A percentile compares a stretch with the other conserved stretches of the same genome.
Evolutionary conservation across 2,888 invertebrate genomes (phyloP).

Genomic region (Cerceris ruficornis): DNA sequence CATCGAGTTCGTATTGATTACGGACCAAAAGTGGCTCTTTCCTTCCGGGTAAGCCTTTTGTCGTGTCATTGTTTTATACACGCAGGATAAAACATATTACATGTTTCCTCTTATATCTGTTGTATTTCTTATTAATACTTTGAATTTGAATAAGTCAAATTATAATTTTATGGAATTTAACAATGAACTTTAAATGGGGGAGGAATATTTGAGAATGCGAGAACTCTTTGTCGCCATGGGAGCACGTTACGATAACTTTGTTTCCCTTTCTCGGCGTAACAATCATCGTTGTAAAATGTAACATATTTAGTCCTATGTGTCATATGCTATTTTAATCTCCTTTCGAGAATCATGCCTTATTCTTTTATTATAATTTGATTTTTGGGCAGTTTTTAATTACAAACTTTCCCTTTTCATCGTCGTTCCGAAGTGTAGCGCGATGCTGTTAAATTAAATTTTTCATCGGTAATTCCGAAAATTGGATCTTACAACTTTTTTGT

Average conservation of each 20-base stretch:
- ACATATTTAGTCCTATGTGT: conserved; percentile 52
- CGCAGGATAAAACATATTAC: conserved; percentile 14
- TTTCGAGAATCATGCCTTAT: conserved; percentile 19
- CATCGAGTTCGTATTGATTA: conserved; percentile 36
- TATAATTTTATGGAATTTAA: too few species aligned
- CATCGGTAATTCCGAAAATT: too few species aligned
- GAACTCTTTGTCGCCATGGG: too few species aligned
- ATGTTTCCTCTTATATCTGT: not conserved
- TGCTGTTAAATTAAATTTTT: not conserved
- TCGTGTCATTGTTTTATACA: conserved; percentile 16
- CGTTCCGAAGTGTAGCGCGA: too few species aligned
- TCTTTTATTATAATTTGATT: not conserved
- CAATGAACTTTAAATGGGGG: too few species aligned
- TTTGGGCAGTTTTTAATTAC: not conserved
- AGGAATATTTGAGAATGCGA: too few species aligned
- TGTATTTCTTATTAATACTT: too few species aligned
- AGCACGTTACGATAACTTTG: not conserved
- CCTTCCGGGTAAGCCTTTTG: conserved; percentile 19
- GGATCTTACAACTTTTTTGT: too few species aligned
- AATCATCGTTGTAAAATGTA: conserved; percentile 19
- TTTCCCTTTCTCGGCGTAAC: conserved; percentile 31
- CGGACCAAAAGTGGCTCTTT: conserved; percentile 36
- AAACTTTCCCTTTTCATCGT: too few species aligned
- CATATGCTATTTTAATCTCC: conserved; percentile 53
- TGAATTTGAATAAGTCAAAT: too few species aligned